phyloP scores from a whole-genome alignment of 2,797 vertebrate genomes.

The Crocodylus rhombifer region DNA sequence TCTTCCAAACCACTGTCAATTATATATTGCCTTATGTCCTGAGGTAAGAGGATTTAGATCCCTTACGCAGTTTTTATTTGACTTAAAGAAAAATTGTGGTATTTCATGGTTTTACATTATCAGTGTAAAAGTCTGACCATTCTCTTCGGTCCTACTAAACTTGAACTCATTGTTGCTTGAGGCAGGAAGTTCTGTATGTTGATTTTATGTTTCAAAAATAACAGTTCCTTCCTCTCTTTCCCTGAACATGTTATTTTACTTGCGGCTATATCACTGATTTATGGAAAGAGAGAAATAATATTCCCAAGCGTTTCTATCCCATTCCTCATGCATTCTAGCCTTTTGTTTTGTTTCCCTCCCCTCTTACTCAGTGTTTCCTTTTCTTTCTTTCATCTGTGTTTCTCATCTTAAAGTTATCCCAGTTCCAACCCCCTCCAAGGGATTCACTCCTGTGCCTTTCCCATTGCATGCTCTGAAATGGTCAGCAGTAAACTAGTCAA shows the following conservation, averaged over 20 bases:
- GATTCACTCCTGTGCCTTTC: background rate
- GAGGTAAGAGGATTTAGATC: background rate
- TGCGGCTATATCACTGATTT: fast-evolving
- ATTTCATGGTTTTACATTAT: background rate
- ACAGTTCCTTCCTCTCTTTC: background rate
- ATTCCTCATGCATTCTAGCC: slow-evolving; percentile 40
- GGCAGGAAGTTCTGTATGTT: background rate
- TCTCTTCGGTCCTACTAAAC: background rate
- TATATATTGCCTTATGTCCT: background rate
- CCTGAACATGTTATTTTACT: background rate
- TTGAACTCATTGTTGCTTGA: background rate
- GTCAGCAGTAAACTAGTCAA: fast-evolving
- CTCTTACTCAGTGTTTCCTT: slow-evolving; percentile 55
- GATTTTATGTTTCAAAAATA: background rate
- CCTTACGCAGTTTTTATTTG: background rate
- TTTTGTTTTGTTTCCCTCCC: slow-evolving; percentile 56
- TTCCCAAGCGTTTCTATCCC: background rate
- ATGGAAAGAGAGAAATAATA: slow-evolving; percentile 2
- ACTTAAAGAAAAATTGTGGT: slow-evolving; percentile 1
- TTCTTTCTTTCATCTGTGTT: background rate
- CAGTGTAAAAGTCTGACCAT: slow-evolving; percentile 2
- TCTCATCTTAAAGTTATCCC: background rate
- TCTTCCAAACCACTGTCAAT: background rate
- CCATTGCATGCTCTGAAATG: background rate
- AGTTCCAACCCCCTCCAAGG: background rate